A percentile compares a stretch with the other conserved stretches of the same genome.
Evolutionary conservation across 2,113 vertebrate species (phyloP).

Genomic region (Myotis yumanensis): DNA sequence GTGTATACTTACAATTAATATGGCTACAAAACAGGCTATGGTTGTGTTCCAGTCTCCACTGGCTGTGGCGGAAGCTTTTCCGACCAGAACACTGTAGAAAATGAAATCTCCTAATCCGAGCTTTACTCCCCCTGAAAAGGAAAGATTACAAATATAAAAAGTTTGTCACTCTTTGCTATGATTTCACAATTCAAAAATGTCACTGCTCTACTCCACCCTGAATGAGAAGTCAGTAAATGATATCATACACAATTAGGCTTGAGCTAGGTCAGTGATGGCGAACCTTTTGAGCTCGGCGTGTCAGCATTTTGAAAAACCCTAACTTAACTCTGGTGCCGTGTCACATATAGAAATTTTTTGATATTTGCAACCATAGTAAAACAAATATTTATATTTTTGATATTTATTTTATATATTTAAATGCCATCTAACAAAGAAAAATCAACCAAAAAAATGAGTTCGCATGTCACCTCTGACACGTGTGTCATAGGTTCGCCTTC

Average conservation of each 20-base stretch:
- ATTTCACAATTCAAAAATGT: slow-evolving; percentile 27
- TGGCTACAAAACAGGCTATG: slow-evolving; percentile 98
- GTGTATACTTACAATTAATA: slow-evolving; percentile 93
- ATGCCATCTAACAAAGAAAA: no score
- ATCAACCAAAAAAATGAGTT: no score
- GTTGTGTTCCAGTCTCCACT: slow-evolving; percentile 99
- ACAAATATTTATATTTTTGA: no score
- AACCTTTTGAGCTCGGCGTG: no score
- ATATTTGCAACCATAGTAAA: no score
- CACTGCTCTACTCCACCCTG: background rate
- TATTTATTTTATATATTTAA: no score
- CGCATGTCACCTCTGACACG: no score
- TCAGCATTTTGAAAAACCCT: no score
- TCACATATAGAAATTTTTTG: no score
- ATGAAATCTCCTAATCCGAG: slow-evolving; percentile 98
- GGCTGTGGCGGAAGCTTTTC: slow-evolving; percentile 98
- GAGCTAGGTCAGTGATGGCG: background rate
- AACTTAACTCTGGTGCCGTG: no score
- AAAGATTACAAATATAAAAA: slow-evolving; percentile 54
- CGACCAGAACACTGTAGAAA: slow-evolving; percentile 99
- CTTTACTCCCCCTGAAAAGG: slow-evolving; percentile 94
- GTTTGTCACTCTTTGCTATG: slow-evolving; percentile 35
- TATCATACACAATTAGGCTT: background rate
- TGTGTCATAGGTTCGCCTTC: no score
- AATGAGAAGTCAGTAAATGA: background rate